phyloP scores from a whole-genome alignment of 2,113 vertebrate species.

The Arothron firmamentum region DNA sequence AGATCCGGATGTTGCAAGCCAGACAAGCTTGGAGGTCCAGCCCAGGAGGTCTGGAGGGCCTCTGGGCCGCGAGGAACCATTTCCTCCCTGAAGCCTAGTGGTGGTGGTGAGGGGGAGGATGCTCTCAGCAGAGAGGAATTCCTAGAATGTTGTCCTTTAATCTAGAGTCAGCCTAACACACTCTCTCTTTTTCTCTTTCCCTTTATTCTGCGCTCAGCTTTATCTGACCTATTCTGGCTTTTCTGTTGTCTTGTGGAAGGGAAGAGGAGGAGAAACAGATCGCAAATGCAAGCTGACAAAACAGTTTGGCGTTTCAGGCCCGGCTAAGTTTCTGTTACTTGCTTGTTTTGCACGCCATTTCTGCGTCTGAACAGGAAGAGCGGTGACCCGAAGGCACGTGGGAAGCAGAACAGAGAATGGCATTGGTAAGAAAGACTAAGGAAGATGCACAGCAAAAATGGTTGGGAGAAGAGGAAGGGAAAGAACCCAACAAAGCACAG shows the following conservation, averaged over 20 bases:
- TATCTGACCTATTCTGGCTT: slow-evolving; percentile 73
- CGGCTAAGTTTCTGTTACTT: slow-evolving; percentile 24
- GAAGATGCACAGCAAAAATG: slow-evolving; percentile 57
- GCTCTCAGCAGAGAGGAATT: slow-evolving; percentile 88
- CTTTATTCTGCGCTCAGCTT: slow-evolving; percentile 52
- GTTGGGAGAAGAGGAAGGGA: slow-evolving; percentile 51
- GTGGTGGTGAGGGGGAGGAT: slow-evolving; percentile 57
- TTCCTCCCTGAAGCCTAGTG: slow-evolving; percentile 53
- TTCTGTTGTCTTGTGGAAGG: slow-evolving; percentile 46
- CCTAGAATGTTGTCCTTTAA: slow-evolving; percentile 91
- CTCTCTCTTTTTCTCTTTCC: slow-evolving; percentile 28
- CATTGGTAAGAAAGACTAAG: slow-evolving; percentile 51
- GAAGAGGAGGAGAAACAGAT: slow-evolving; percentile 8
- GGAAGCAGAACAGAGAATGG: slow-evolving; percentile 56
- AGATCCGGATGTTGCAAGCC: slow-evolving; percentile 51
- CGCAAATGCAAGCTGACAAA: slow-evolving; percentile 35
- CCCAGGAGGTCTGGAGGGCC: slow-evolving; percentile 62
- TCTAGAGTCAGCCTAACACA: slow-evolving; percentile 79
- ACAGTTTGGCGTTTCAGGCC: slow-evolving; percentile 7
- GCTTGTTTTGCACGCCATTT: slow-evolving; percentile 17
- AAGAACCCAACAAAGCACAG: slow-evolving; percentile 22
- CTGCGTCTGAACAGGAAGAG: slow-evolving; percentile 21
- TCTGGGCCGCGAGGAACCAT: slow-evolving; percentile 56
- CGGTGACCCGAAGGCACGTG: slow-evolving; percentile 31
- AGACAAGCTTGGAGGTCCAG: slow-evolving; percentile 53